phyloP scores from a whole-genome alignment of 2,888 invertebrate genomes.

The Achlya flavicornis region DNA sequence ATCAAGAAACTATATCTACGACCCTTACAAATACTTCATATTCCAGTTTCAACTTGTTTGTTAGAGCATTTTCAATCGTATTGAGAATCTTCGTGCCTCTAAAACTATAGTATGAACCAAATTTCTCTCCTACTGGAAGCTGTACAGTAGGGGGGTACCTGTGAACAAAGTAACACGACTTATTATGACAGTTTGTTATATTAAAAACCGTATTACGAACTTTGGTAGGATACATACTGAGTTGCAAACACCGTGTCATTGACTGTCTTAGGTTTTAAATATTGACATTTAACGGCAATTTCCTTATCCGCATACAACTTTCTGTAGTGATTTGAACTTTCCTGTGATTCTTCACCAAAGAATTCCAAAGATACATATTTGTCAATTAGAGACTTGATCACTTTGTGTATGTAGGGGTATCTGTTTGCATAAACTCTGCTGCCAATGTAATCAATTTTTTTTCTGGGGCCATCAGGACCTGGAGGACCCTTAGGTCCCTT shows the following conservation, averaged over 20 bases:
- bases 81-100: slow-evolving; percentile 66
- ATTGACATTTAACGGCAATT: slow-evolving; percentile 66
- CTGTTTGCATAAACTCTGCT: slow-evolving; percentile 63
- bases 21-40: slow-evolving; percentile 75
- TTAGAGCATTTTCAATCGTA: slow-evolving; percentile 51
- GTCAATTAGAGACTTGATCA: slow-evolving; percentile 60
- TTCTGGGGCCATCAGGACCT: slow-evolving; percentile 30
- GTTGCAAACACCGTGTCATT: slow-evolving; percentile 58
- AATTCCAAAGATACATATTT: slow-evolving; percentile 64
- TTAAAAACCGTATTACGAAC: neutral
- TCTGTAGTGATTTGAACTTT: slow-evolving; percentile 54
- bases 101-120: slow-evolving; percentile 70
- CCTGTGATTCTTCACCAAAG: slow-evolving; percentile 53
- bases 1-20: slow-evolving; percentile 53
- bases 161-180: slow-evolving; percentile 38
- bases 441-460: slow-evolving; percentile 62
- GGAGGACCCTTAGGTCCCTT: slow-evolving; percentile 34
- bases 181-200: slow-evolving; percentile 4
- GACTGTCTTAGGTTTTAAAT: slow-evolving; percentile 51
- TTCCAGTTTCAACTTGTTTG: slow-evolving; percentile 67
- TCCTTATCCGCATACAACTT: slow-evolving; percentile 61
- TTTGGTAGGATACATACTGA: slow-evolving; percentile 54
- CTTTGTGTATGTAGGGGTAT: slow-evolving; percentile 68
- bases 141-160: slow-evolving; percentile 66
- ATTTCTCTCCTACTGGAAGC: slow-evolving; percentile 58